These are phyloP conservation scores for Sebastes itinus DNA, from an alignment of 2,797 vertebrate species.

Conservation along the genomic window DNA sequence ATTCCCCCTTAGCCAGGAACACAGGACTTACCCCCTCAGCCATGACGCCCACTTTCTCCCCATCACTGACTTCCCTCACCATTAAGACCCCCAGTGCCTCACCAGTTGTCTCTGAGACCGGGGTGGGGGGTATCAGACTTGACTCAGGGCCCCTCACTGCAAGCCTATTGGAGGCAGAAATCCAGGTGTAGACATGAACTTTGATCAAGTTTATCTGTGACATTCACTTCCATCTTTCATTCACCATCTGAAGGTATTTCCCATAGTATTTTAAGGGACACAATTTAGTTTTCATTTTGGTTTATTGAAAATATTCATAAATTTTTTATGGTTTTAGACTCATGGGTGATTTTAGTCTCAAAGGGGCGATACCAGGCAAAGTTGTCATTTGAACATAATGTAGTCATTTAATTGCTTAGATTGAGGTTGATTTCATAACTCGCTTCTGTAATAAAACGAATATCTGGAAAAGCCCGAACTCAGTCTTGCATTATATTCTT, in stretches of 20 bases:
- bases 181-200: slow-evolving; percentile 79
- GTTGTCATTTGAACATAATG: slow-evolving; percentile 16
- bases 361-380: not conserved
- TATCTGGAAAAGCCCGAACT: slow-evolving; percentile 35
- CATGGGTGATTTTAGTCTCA: not conserved
- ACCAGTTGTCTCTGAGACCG: slow-evolving; percentile 79
- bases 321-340: not conserved
- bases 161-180: slow-evolving; percentile 82
- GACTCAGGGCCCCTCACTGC: slow-evolving; percentile 76
- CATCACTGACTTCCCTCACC: slow-evolving; percentile 87
- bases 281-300: not conserved
- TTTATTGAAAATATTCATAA: not conserved
- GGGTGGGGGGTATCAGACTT: slow-evolving; percentile 73
- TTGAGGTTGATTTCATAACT: slow-evolving; percentile 32
- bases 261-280: not conserved
- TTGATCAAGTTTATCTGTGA: not conserved
- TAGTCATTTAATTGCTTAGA: slow-evolving; percentile 26
- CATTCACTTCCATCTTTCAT: not conserved
- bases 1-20: slow-evolving; percentile 79
- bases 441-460: slow-evolving; percentile 48
- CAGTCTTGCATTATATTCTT: slow-evolving; percentile 40
- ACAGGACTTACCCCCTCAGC: slow-evolving; percentile 81
- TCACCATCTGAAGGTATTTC: slow-evolving; percentile 2
- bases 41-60: slow-evolving; percentile 89
- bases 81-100: slow-evolving; percentile 83